Evolutionary conservation across 2,113 vertebrate species (phyloP), one percentile per base, ranked within the genome.

Genomic region (Gnathonemus echidnorhynchus): DNA sequence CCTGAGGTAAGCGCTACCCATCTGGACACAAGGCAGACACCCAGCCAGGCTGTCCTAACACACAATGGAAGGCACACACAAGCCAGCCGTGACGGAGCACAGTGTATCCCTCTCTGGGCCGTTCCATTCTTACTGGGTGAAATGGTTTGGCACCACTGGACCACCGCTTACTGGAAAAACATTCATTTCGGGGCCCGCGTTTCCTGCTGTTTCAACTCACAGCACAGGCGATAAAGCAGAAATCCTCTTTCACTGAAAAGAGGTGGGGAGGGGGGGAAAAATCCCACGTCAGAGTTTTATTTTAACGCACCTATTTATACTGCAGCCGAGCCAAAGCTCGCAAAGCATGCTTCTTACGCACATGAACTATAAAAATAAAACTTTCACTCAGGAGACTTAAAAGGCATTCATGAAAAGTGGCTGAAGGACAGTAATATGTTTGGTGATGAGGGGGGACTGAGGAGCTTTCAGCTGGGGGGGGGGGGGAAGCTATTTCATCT

Each of bases 301-400:
- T 85, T 45, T 85, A 85, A 85, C 39, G 83, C 24, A 48, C 42
- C 74, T 80, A 85, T 85, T 85, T 85, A 85, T 85, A 85, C 39
- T 48, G 21, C 21, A 21, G 45, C 15, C 3, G 19, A 48, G 83
- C 83, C 45, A n/a, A 85, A 85, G 42, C 83, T 85, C 24, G 45
- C 9, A 0, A 85, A 85, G 83, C 83, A 48, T 48, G 45, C 45
- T 85, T 48, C 83, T 85, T 48, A 85, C 45, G 83, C 83, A 48
- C 83, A 46, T 48, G 83, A 48, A 48, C 42, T 85, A 13, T n/a
- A 85, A 21, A 85, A 85, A 85, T 48, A 85, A 85, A 45, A n/a
- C 83, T 21, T 85, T n/a, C 45, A 85, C 80, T 46, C 45, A 13
- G 42, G 45, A 85, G 80, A 85, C 80, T 48, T 85, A 42, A 48